These are phyloP conservation scores for Cylindroiulus punctatus DNA, from an alignment of 2,888 invertebrate genomes.

Conservation along the genomic window DNA sequence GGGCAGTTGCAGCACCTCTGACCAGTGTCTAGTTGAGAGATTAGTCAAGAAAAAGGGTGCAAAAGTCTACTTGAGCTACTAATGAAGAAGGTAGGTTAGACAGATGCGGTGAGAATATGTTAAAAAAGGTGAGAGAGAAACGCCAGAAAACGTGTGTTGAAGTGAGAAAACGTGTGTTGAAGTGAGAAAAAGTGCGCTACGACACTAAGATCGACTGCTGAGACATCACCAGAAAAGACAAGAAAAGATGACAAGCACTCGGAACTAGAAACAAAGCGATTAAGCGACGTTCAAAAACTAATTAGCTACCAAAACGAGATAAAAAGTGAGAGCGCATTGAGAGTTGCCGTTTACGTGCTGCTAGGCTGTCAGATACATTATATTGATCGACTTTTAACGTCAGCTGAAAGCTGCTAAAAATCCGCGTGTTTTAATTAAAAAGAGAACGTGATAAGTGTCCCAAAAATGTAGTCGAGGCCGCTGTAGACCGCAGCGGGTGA, in stretches of 20 bases:
- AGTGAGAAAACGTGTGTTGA: background rate
- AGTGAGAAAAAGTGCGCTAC: constrained; percentile 19
- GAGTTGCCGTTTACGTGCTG: constrained; percentile 9
- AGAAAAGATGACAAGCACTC: constrained; percentile 8
- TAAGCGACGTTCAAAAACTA: background rate
- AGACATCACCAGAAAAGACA: background rate
- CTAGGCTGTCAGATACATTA: background rate
- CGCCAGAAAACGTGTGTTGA: background rate
- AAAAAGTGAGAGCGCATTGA: background rate
- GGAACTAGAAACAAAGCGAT: constrained; percentile 6
- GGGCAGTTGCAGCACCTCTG: constrained; percentile 52
- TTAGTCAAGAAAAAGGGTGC: background rate
- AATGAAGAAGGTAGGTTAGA: constrained; percentile 13
- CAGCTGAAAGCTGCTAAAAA: background rate
- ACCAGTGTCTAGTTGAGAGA: background rate
- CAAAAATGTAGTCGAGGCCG: background rate
- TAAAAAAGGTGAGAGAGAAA: background rate
- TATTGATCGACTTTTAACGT: constrained; percentile 1
- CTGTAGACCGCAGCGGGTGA: background rate
- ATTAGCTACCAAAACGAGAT: background rate
- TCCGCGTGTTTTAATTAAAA: background rate
- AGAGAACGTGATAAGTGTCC: background rate
- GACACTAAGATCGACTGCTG: background rate
- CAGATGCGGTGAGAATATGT: constrained; percentile 13
- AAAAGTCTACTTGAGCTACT: background rate